Percentiles rank a stretch among this genome's conserved stretches.
Conservation (phyloP, 2,113 vertebrate genomes). For the Montifringilla adamsi region DNA sequence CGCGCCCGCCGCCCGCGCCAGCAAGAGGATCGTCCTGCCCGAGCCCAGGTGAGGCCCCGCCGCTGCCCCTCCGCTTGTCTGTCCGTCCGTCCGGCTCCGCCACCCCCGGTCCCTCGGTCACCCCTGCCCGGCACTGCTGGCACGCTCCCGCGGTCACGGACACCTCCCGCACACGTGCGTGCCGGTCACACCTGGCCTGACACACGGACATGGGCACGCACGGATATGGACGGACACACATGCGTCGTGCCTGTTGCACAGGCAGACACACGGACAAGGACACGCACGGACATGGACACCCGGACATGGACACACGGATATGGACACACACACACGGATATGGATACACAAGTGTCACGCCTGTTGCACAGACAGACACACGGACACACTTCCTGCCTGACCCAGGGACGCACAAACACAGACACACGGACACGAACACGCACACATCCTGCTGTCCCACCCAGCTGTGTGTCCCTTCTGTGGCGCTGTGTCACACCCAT, state of each 20-base stretch:
- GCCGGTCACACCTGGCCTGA: background rate
- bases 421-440: background rate
- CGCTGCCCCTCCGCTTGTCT: background rate
- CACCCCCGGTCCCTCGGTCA: background rate
- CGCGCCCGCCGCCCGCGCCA: conserved; percentile 75
- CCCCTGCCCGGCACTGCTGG: background rate
- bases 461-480: background rate
- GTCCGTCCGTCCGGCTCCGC: background rate
- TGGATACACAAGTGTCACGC: too few species aligned
- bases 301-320: background rate
- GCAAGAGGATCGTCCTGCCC: conserved; percentile 78
- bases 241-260: too few species aligned
- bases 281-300: background rate
- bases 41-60: conserved; percentile 74
- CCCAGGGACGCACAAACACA: background rate
- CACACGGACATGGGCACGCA: background rate
- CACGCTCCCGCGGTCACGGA: background rate
- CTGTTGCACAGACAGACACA: background rate
- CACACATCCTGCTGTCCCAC: background rate
- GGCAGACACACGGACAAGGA: background rate
- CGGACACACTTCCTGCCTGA: background rate
- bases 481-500: background rate
- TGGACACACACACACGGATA: background rate
- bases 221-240: background rate
- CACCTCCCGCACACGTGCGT: background rate